Percentiles rank a stretch among this genome's conserved stretches.
Conservation (phyloP, 2,113 vertebrate species). For the Talpa occidentalis region DNA sequence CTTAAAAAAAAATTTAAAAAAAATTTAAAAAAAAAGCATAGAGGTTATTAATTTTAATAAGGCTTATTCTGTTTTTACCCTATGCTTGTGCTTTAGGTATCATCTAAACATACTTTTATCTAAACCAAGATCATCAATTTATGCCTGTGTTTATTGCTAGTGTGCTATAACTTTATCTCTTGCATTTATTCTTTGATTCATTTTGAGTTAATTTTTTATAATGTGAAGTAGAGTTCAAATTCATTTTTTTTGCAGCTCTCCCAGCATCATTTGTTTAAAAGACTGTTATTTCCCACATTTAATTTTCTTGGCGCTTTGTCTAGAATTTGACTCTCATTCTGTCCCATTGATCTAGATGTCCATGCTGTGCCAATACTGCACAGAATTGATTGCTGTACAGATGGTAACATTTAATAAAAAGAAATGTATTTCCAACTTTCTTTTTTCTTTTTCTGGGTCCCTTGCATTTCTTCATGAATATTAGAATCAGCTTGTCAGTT, state of each 20-base stretch:
- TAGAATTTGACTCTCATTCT: neutral
- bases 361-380: neutral
- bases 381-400: neutral
- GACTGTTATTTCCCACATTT: neutral
- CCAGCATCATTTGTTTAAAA: neutral
- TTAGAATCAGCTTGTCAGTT: neutral
- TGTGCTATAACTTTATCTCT: neutral
- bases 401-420: neutral
- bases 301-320: neutral
- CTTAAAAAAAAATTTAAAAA: too few relatives aligned
- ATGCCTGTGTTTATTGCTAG: neutral
- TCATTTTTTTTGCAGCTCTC: neutral
- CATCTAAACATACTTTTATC: neutral
- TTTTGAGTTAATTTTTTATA: neutral
- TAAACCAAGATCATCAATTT: neutral
- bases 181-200: neutral
- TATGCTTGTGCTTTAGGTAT: neutral
- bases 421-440: neutral
- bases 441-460: neutral
- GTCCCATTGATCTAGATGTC: neutral
- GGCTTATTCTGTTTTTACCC: neutral
- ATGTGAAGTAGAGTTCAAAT: neutral
- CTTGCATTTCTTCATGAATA: neutral
- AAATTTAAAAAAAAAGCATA: too few relatives aligned
- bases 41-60: slow-evolving; percentile 5